Base-by-base conservation (phyloP, 2,797 vertebrate genomes). In the Discoglossus pictus region DNA sequence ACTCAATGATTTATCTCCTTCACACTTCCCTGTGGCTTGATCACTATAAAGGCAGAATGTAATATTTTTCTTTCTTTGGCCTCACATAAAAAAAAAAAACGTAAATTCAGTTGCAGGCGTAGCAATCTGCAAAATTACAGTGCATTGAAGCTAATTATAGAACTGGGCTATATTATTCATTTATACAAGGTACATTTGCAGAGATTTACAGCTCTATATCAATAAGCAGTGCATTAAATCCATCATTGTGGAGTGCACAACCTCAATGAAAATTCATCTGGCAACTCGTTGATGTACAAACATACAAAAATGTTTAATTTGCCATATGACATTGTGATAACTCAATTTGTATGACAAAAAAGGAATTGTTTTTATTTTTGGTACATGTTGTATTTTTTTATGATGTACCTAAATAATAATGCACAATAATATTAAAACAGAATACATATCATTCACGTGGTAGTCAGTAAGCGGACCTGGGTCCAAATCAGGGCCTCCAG, bases 261-360 rank as follows among this genome's bases (percentile, higher is more conserved):
- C 40, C n/a, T 12, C 40, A 18, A 4, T 60, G 23, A 7, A 6
- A 27, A 44, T 64, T 42, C n/a, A 16, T 50, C 40, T 48, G 25
- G 43, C n/a, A 36, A 48, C 23, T 36, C 3, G 47, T 10, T 36
- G 40, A 34, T 44, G 39, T 20, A 60, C 11, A 24, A 60, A 31
- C 4, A 31, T 8, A 31, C 27, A 31, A 31, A 31, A 31, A 31
- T 31, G 27, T 31, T 31, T 31, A 8, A 4, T 31, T 31, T 31
- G 27, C 4, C 27, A 31, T 8, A n/a, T n/a, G n/a, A n/a, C n/a
- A n/a, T n/a, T n/a, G n/a, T n/a, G n/a, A n/a, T n/a, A n/a, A n/a
- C n/a, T n/a, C n/a, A n/a, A n/a, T n/a, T n/a, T n/a, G n/a, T n/a
- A n/a, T n/a, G n/a, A n/a, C n/a, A n/a, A n/a, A n/a, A n/a, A n/a